These are phyloP conservation scores for Phymanthus crucifer DNA, from an alignment of 92 coral and sea anemone species.

Conservation along the genomic window DNA sequence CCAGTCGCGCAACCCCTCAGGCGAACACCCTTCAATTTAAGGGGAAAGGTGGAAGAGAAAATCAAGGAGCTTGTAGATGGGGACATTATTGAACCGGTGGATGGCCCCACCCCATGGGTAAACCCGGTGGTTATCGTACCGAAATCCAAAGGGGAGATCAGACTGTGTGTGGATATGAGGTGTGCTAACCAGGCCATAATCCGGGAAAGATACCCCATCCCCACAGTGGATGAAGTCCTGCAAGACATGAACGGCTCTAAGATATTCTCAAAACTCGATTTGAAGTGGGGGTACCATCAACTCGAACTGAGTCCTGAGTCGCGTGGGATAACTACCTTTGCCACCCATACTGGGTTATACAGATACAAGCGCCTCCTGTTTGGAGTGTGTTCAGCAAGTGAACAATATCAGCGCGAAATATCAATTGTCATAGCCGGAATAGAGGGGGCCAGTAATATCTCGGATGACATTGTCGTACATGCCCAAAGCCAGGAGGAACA, in stretches of 20 bases:
- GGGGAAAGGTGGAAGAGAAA: conserved; percentile 42
- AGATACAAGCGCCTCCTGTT: conserved; percentile 41
- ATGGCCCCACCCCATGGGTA: conserved; percentile 53
- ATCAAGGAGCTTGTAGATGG: conserved; percentile 29
- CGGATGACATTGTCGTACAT: conserved; percentile 67
- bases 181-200: conserved; percentile 37
- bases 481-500: conserved; percentile 47
- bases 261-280: conserved; percentile 42
- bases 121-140: conserved; percentile 50
- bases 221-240: conserved; percentile 45
- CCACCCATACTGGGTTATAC: conserved; percentile 11
- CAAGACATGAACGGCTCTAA: conserved; percentile 46
- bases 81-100: conserved; percentile 35
- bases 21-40: conserved; percentile 18
- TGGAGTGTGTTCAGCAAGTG: conserved; percentile 52
- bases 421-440: conserved; percentile 45
- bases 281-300: conserved; percentile 63
- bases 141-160: conserved; percentile 36
- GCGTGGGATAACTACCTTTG: conserved; percentile 39
- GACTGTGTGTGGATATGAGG: conserved; percentile 49
- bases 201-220: conserved; percentile 35
- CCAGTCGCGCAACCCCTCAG: conserved; percentile 55
- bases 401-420: conserved; percentile 60
- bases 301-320: conserved; percentile 50
- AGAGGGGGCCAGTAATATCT: conserved; percentile 52